Conservation (phyloP, 2,797 vertebrate genomes). For the Acomys russatus region DNA sequence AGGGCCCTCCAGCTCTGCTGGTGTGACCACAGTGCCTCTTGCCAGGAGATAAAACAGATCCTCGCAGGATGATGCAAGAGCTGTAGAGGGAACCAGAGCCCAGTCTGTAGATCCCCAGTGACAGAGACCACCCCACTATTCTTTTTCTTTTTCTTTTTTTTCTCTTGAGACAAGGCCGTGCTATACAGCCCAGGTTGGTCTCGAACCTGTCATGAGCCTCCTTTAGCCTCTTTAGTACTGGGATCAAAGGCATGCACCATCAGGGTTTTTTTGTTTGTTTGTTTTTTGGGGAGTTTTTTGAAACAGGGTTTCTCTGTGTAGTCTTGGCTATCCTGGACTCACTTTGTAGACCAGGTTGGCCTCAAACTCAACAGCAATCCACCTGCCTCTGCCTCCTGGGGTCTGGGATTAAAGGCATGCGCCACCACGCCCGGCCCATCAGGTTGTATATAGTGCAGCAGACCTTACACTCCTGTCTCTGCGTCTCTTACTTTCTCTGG, state of each 20-base stretch:
- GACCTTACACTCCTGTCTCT: neutral
- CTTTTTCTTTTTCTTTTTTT: neutral
- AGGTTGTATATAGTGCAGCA: too few relatives aligned
- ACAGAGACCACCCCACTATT: neutral
- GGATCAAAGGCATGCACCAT: neutral
- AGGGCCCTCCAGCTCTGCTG: fast-evolving
- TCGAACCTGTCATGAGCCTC: neutral
- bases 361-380: neutral
- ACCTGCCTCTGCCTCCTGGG: too few relatives aligned
- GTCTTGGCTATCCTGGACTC: too few relatives aligned
- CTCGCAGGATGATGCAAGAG: neutral
- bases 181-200: neutral
- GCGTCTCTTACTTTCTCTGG: neutral
- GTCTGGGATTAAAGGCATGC: neutral
- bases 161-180: neutral
- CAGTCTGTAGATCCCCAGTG: neutral
- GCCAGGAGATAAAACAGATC: too few relatives aligned
- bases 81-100: neutral
- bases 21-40: neutral
- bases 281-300: neutral
- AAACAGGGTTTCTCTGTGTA: neutral
- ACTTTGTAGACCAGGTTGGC: neutral
- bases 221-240: too few relatives aligned
- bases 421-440: too few relatives aligned
- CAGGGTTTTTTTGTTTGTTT: too few relatives aligned